phyloP scores from a whole-genome alignment of 2,797 vertebrate genomes.

The Aplochiton taeniatus region DNA sequence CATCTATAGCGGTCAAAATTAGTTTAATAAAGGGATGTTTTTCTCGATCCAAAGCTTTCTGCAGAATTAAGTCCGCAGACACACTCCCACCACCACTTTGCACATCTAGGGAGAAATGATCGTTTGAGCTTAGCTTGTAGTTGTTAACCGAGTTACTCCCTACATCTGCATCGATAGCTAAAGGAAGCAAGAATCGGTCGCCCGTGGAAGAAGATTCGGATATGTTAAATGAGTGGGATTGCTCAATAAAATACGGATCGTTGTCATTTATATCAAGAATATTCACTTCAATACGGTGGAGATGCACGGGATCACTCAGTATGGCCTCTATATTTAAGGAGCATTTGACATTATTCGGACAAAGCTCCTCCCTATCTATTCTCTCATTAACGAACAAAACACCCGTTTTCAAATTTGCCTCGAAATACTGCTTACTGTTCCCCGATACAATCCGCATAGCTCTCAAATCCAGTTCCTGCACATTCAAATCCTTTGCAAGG shows the following conservation, averaged over 20 bases:
- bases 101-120: slow-evolving; percentile 70
- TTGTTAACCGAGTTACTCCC: slow-evolving; percentile 65
- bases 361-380: slow-evolving; percentile 53
- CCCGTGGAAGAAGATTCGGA: slow-evolving; percentile 55
- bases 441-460: slow-evolving; percentile 71
- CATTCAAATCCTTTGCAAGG: slow-evolving; percentile 76
- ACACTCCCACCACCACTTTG: slow-evolving; percentile 41
- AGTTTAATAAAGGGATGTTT: slow-evolving; percentile 52
- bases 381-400: slow-evolving; percentile 48
- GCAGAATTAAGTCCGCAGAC: slow-evolving; percentile 49
- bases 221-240: slow-evolving; percentile 59
- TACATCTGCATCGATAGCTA: slow-evolving; percentile 65
- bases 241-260: slow-evolving; percentile 57
- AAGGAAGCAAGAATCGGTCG: slow-evolving; percentile 54
- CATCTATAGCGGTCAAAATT: slow-evolving; percentile 64
- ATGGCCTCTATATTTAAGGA: slow-evolving; percentile 63
- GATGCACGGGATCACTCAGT: slow-evolving; percentile 55
- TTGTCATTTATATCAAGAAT: slow-evolving; percentile 75
- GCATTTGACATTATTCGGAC: slow-evolving; percentile 35
- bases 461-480: slow-evolving; percentile 74
- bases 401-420: slow-evolving; percentile 52
- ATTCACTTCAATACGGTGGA: slow-evolving; percentile 68
- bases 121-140: slow-evolving; percentile 67
- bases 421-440: slow-evolving; percentile 65
- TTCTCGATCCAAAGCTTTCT: slow-evolving; percentile 56